Base-by-base conservation (phyloP, 2,113 vertebrate species). In the Euleptes europaea region DNA sequence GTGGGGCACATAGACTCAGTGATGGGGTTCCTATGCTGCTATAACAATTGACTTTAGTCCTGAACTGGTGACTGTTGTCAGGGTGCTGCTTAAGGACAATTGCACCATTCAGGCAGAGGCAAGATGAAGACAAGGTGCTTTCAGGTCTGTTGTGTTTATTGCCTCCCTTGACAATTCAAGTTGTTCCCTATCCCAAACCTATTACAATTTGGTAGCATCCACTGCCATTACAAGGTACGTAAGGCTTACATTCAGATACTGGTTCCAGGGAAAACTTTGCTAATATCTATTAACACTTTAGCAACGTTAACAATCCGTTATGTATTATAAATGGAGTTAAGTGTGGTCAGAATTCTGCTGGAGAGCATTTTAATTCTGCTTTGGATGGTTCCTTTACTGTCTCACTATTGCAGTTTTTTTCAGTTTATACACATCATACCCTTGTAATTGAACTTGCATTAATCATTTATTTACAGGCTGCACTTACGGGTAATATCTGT, bases 391-490 rank as follows among this genome's bases (percentile, higher is more conserved):
- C 90, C 33, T 92, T 94, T 94, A 92, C 57, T 86, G 63, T 90
- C 91, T 81, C 89, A 89, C 13, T 88, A 91, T 88, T 94, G 31
- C 89, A 90, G 78, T 91, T 88, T 87, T 72, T 94, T 92, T 88
- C 77, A 80, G 90, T 91, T 93, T 93, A 91, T 90, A 92, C 80
- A 85, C 67, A 87, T 93, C 54, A 88, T 91, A 90, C 78, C 81
- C 78, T 94, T 92, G 73, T 90, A 92, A 90, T 85, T 93, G 91
- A 94, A 95, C 89, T 94, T 94, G 74, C 87, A 84, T 92, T 86
- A 94, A 90, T 92, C 91, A 94, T 92, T 93, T 94, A 95, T 94
- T 94, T 93, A 89, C 82, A 92, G 0, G 0, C 31, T 89, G 78
- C 85, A 91, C 80, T 94, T 94, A 89, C 7, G 87, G 91, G 69